phyloP scores from a whole-genome alignment of 2,113 vertebrate species.

The Pristiophorus japonicus region DNA sequence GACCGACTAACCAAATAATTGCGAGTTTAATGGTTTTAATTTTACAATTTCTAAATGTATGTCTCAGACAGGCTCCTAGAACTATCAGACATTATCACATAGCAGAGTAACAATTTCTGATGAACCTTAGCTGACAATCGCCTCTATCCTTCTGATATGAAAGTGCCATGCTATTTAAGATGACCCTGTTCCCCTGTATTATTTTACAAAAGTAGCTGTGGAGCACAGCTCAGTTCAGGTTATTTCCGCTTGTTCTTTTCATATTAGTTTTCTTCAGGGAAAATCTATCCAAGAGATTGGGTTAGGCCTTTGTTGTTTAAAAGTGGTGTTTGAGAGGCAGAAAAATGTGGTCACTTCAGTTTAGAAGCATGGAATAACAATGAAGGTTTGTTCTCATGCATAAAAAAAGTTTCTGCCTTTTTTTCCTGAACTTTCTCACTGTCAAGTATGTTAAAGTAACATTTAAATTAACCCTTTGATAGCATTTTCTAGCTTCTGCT shows the following conservation, averaged over 20 bases:
- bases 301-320: neutral
- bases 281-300: neutral
- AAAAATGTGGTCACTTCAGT: neutral
- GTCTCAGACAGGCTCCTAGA: neutral
- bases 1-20: neutral
- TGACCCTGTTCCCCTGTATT: neutral
- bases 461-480: neutral
- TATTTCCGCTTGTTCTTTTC: neutral
- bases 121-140: neutral
- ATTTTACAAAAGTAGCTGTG: neutral
- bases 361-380: neutral
- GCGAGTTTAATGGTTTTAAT: neutral
- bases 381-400: neutral
- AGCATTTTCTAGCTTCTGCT: neutral
- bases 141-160: neutral
- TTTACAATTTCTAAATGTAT: neutral
- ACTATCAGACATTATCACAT: neutral
- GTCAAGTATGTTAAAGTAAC: neutral
- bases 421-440: neutral
- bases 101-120: neutral
- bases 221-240: neutral
- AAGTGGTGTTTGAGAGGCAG: neutral
- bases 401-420: neutral
- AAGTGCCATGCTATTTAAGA: neutral
- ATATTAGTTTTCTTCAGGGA: neutral